Conservation (phyloP, 2,113 vertebrate genomes). For the Cnemophilus loriae region DNA sequence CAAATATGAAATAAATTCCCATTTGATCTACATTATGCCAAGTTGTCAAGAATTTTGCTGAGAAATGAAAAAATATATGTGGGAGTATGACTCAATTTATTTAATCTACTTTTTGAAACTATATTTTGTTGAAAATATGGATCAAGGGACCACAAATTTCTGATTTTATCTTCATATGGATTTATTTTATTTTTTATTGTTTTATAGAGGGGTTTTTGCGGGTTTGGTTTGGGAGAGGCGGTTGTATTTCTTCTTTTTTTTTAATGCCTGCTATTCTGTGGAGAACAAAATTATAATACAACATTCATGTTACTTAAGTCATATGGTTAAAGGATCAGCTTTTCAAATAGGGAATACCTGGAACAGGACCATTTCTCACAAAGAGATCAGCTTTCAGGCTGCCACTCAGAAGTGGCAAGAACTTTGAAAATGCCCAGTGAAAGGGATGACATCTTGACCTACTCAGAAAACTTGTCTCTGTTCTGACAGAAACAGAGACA, state of each 20-base stretch:
- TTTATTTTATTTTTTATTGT: background rate
- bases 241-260: background rate
- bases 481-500: background rate
- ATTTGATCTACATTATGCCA: background rate
- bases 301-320: background rate
- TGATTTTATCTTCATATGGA: background rate
- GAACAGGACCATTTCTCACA: background rate
- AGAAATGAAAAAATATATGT: background rate
- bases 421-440: background rate
- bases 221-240: fast-evolving
- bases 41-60: background rate
- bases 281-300: background rate
- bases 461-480: background rate
- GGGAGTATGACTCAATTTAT: background rate
- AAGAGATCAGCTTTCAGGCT: background rate
- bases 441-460: background rate
- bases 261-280: background rate
- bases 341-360: background rate
- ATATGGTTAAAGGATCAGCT: background rate
- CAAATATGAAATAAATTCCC: background rate
- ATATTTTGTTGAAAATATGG: background rate
- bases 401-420: background rate
- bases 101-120: background rate
- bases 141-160: background rate
- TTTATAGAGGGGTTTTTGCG: fast-evolving